phyloP scores from a whole-genome alignment of 2,888 invertebrate genomes.

The Pandemis corylana region DNA sequence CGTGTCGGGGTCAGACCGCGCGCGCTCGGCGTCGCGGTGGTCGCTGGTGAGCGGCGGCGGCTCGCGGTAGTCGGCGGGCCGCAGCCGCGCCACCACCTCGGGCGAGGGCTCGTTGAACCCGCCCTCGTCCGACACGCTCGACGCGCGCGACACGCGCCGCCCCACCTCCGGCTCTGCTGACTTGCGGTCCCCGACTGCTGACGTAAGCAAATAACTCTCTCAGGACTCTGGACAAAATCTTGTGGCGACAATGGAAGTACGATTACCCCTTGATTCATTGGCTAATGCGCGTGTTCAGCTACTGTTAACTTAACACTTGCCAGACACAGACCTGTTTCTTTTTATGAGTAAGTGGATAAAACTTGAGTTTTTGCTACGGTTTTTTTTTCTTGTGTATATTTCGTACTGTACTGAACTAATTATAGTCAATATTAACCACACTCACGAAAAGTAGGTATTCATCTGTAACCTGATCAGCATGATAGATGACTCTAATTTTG shows the following conservation, averaged over 20 bases:
- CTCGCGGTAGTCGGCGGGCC: slow-evolving; percentile 77
- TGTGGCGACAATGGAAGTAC: background rate
- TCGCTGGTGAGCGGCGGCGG: slow-evolving; percentile 68
- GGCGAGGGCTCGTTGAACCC: slow-evolving; percentile 90
- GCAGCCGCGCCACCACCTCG: slow-evolving; percentile 87
- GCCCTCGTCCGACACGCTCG: slow-evolving; percentile 88
- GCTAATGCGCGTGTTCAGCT: background rate
- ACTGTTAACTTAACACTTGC: background rate
- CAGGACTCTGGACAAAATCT: background rate
- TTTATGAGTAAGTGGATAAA: too few relatives aligned
- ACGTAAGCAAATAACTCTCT: background rate
- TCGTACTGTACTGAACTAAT: background rate
- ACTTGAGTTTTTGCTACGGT: too few relatives aligned
- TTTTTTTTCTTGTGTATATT: background rate
- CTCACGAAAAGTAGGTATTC: too few relatives aligned
- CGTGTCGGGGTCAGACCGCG: slow-evolving; percentile 78
- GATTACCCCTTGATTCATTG: too few relatives aligned
- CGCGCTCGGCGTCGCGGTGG: slow-evolving; percentile 69
- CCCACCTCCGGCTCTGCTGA: slow-evolving; percentile 84
- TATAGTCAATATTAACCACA: background rate
- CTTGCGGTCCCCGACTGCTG: slow-evolving; percentile 80
- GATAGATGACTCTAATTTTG: too few relatives aligned
- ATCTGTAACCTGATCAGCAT: too few relatives aligned
- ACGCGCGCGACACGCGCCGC: slow-evolving; percentile 87
- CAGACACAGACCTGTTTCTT: too few relatives aligned